Evolutionary conservation across 1,140 invertebrate genomes (phyloP).

Genomic region (Harpegnathos saltator): DNA sequence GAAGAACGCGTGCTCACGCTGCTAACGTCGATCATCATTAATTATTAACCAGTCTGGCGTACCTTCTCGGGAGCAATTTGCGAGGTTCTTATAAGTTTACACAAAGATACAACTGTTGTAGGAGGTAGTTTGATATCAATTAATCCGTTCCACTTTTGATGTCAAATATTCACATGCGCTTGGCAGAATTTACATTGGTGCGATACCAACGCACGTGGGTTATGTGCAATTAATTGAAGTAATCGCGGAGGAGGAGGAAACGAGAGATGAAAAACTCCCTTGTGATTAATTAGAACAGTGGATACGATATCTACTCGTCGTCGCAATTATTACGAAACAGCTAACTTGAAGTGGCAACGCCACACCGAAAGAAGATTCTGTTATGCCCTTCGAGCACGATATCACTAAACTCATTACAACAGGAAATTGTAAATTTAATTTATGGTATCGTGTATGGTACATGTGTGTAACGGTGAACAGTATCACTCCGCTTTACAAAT

Average conservation of each 20-base stretch:
- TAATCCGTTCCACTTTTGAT: too few relatives aligned
- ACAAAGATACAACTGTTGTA: background rate
- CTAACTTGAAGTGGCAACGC: slow-evolving; percentile 9
- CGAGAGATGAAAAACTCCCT: background rate
- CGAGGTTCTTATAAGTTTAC: background rate
- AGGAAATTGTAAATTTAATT: slow-evolving; percentile 19
- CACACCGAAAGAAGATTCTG: background rate
- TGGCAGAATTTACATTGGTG: background rate
- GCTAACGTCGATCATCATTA: slow-evolving; percentile 67
- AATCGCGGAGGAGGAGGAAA: background rate
- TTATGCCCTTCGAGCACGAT: background rate
- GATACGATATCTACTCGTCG: background rate
- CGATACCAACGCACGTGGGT: background rate
- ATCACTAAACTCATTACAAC: background rate
- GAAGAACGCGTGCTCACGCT: slow-evolving; percentile 49
- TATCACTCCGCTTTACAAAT: background rate
- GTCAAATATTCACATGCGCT: background rate
- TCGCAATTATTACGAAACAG: slow-evolving; percentile 19
- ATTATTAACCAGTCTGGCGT: background rate
- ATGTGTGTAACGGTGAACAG: background rate
- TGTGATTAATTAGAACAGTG: slow-evolving; percentile 23
- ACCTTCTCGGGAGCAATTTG: background rate
- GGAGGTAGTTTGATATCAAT: too few relatives aligned
- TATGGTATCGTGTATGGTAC: background rate
- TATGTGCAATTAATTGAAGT: slow-evolving; percentile 2